These are phyloP conservation scores for Pseudochaenichthys georgianus DNA, from an alignment of 2,797 vertebrate species.

Conservation along the genomic window DNA sequence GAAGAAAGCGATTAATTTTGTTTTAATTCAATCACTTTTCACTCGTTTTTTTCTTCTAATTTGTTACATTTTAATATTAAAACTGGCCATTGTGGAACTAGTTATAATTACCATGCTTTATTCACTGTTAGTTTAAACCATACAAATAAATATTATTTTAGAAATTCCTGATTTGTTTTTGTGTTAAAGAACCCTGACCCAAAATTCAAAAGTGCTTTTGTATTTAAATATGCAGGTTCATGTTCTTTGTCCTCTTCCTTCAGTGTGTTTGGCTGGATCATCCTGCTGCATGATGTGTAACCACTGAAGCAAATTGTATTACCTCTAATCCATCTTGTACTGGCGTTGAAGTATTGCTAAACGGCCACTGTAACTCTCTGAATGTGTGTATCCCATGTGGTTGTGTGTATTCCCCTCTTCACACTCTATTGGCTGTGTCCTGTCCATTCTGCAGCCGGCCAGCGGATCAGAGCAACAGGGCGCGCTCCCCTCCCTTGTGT, in stretches of 20 bases:
- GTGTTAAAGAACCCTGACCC: too few species aligned
- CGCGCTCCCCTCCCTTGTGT: conserved; percentile 53
- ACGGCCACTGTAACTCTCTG: conserved; percentile 24
- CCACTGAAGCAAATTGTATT: conserved; percentile 1
- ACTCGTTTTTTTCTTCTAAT: too few species aligned
- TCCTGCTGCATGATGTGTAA: conserved; percentile 5
- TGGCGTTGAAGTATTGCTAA: conserved; percentile 8
- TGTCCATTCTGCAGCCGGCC: conserved; percentile 51
- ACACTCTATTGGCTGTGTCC: conserved; percentile 31
- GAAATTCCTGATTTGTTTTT: too few species aligned
- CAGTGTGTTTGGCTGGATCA: background rate
- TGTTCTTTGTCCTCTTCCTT: too few species aligned
- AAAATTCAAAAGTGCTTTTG: too few species aligned
- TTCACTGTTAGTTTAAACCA: background rate
- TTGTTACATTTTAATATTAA: too few species aligned
- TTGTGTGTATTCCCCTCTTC: background rate
- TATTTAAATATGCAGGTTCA: too few species aligned
- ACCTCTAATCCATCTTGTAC: conserved; percentile 22
- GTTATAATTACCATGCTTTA: too few species aligned
- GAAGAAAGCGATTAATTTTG: too few species aligned
- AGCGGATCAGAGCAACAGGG: conserved; percentile 44
- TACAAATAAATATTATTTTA: background rate
- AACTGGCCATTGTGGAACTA: too few species aligned
- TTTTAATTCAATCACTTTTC: too few species aligned
- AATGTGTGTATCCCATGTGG: conserved; percentile 14